phyloP scores from a whole-genome alignment of 1,140 invertebrate genomes.

The Phthorimaea operculella region DNA sequence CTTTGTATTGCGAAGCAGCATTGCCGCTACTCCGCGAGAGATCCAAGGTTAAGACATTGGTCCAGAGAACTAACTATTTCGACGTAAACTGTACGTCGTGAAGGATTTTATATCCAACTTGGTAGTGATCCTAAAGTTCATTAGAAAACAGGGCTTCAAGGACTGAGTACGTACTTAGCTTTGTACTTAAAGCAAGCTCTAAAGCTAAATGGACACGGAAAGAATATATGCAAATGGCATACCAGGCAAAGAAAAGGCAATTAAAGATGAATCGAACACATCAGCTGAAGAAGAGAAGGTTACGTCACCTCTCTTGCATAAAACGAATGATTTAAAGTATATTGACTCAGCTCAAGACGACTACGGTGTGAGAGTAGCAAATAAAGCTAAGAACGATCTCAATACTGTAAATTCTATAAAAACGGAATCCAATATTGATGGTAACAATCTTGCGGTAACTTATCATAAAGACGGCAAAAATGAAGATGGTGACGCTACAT shows the following conservation, averaged over 20 bases:
- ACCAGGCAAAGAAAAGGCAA: conserved; percentile 47
- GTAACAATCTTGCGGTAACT: conserved; percentile 37
- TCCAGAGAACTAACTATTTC: conserved; percentile 53
- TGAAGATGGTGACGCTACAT: conserved; percentile 44
- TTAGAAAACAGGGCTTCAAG: conserved; percentile 28
- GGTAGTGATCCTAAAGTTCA: conserved; percentile 28
- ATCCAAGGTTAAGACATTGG: conserved; percentile 63
- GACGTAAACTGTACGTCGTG: conserved; percentile 27
- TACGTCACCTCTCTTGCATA: conserved; percentile 52
- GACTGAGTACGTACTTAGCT: conserved; percentile 40
- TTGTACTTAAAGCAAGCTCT: conserved; percentile 39
- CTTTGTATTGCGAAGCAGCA: conserved; percentile 57
- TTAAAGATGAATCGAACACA: conserved; percentile 49
- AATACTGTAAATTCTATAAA: conserved; percentile 54
- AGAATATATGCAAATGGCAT: conserved; percentile 53
- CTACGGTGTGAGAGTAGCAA: conserved; percentile 30
- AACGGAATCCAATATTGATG: conserved; percentile 33
- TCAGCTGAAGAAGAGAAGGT: conserved; percentile 63
- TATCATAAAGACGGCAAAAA: conserved; percentile 45
- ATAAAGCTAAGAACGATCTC: conserved; percentile 43
- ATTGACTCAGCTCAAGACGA: conserved; percentile 45
- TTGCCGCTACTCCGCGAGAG: conserved; percentile 62
- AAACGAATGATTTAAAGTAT: conserved; percentile 42
- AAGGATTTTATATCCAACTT: conserved; percentile 43
- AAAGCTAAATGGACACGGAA: conserved; percentile 58